Percentiles rank a stretch among this genome's conserved stretches.
Conservation (phyloP, 2,797 vertebrate species). For the Muraenolepis orangiensis region DNA sequence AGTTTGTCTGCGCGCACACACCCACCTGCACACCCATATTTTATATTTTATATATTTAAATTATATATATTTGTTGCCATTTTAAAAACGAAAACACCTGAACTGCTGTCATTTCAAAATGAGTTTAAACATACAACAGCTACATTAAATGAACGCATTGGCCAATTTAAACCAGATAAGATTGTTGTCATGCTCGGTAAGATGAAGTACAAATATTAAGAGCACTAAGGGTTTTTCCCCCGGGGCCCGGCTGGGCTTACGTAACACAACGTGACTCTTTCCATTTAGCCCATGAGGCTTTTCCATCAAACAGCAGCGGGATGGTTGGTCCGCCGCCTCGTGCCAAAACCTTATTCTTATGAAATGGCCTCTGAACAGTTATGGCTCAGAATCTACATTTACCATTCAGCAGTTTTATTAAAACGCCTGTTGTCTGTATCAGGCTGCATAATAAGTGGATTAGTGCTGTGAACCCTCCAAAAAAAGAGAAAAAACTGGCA, state of each 20-base stretch:
- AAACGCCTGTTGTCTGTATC: not conserved
- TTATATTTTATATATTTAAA: too few species aligned
- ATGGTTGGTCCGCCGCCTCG: too few species aligned
- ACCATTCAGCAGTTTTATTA: slow-evolving; percentile 1
- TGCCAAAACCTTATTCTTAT: not conserved
- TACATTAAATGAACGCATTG: not conserved
- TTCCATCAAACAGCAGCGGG: slow-evolving; percentile 1
- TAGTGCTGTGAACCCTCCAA: not conserved
- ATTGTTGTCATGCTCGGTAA: not conserved
- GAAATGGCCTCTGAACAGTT: slow-evolving; percentile 1
- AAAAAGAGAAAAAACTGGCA: not conserved
- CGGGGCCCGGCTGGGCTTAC: not conserved
- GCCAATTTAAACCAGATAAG: not conserved
- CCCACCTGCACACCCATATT: not conserved
- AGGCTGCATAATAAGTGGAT: slow-evolving; percentile 3
- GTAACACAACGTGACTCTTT: not conserved
- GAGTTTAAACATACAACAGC: not conserved
- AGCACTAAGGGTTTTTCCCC: not conserved
- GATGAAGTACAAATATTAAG: not conserved
- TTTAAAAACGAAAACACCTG: not conserved
- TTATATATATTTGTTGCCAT: not conserved
- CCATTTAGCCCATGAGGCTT: not conserved
- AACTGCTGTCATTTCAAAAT: not conserved
- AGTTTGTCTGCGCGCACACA: too few species aligned
- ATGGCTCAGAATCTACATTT: slow-evolving; percentile 1